These are phyloP conservation scores for Ia io DNA, from an alignment of 2,113 vertebrate species.

Conservation along the genomic window DNA sequence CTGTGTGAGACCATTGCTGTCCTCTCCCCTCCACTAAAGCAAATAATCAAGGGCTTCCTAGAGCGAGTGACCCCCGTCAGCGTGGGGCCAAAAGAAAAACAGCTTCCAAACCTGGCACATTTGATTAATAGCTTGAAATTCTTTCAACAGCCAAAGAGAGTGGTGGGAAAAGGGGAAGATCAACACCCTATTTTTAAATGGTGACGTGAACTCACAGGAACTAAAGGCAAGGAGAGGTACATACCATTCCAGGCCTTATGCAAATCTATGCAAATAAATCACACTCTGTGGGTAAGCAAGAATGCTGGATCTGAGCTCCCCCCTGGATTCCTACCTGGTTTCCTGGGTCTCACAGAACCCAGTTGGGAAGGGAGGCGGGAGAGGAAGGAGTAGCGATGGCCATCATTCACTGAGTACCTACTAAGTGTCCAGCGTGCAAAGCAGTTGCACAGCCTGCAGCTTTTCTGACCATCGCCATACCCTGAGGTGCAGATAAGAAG, in stretches of 20 bases:
- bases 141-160: conserved; percentile 53
- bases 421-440: neutral
- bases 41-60: conserved; percentile 34
- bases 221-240: conserved; percentile 41
- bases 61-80: neutral
- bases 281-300: neutral
- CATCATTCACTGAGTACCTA: neutral
- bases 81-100: conserved; percentile 51
- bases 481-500: neutral
- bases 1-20: conserved; percentile 45
- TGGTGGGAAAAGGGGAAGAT: conserved; percentile 47
- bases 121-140: conserved; percentile 62
- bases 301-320: conserved; percentile 33
- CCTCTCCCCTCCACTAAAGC: conserved; percentile 57
- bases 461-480: neutral
- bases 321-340: conserved; percentile 34
- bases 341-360: neutral
- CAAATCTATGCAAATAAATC: conserved; percentile 59
- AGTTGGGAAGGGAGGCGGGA: neutral
- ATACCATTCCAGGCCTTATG: conserved; percentile 51
- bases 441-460: neutral
- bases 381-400: neutral
- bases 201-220: conserved; percentile 61
- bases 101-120: conserved; percentile 18
- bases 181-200: conserved; percentile 73